Conservation (phyloP, 2,113 vertebrate species). For the Atractosteus spatula region DNA sequence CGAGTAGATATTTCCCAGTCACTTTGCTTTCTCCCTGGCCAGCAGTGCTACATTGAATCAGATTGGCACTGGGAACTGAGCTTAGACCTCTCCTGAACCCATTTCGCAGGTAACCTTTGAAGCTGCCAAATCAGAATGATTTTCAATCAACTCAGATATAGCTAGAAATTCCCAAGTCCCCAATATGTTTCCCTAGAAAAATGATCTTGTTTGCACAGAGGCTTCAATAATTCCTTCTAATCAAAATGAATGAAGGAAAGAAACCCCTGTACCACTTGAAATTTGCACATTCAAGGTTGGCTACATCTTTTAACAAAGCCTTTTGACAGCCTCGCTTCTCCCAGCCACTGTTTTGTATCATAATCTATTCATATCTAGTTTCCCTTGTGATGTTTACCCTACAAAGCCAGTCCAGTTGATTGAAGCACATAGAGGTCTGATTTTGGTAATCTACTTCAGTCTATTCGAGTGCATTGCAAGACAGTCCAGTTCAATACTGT, state of each 20-base stretch:
- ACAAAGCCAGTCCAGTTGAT: constrained; percentile 26
- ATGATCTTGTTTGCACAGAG: constrained; percentile 28
- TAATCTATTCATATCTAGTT: constrained; percentile 57
- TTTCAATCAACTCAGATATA: constrained; percentile 35
- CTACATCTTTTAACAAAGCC: background rate
- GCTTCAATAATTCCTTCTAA: constrained; percentile 16
- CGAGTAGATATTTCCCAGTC: background rate
- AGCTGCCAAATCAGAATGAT: constrained; percentile 41
- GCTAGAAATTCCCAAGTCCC: constrained; percentile 29
- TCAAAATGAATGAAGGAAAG: background rate
- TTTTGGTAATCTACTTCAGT: constrained; percentile 46
- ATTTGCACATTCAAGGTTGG: constrained; percentile 19
- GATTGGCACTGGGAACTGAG: constrained; percentile 8
- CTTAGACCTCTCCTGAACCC: constrained; percentile 25
- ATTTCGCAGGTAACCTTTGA: constrained; percentile 39
- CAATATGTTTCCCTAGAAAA: constrained; percentile 4
- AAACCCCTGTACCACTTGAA: constrained; percentile 1
- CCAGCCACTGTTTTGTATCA: constrained; percentile 1
- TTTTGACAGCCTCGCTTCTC: background rate
- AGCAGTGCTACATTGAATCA: constrained; percentile 16
- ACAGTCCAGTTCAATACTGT: constrained; percentile 43
- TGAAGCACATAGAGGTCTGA: constrained; percentile 23
- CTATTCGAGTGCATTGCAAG: constrained; percentile 47
- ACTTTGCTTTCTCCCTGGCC: constrained; percentile 20
- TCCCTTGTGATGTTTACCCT: constrained; percentile 13